These are phyloP conservation scores for Lepus timidus DNA, from an alignment of 2,113 vertebrate genomes.

Conservation along the genomic window DNA sequence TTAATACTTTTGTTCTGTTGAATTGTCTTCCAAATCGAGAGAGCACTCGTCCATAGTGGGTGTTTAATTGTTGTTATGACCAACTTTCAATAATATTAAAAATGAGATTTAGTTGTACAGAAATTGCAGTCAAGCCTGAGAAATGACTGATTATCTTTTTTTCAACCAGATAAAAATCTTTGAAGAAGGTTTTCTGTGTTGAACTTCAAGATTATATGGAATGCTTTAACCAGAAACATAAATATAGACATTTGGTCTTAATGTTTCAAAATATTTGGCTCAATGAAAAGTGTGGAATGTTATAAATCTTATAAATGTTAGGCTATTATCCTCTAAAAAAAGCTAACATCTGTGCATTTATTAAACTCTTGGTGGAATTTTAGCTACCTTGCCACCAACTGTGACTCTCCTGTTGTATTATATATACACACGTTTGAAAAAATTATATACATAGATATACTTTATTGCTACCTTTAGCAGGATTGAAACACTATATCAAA, in stretches of 20 bases:
- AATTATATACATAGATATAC: slow-evolving; percentile 82
- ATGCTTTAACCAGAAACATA: slow-evolving; percentile 47
- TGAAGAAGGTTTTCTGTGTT: slow-evolving; percentile 64
- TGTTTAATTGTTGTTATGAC: not conserved
- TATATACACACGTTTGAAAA: slow-evolving; percentile 74
- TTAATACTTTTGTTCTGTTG: not conserved
- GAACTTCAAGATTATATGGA: slow-evolving; percentile 71
- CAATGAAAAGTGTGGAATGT: slow-evolving; percentile 76
- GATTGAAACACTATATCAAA: slow-evolving; percentile 87
- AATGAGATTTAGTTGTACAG: not conserved
- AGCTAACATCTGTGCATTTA: slow-evolving; percentile 75
- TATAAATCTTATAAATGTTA: slow-evolving; percentile 55
- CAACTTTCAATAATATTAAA: slow-evolving; percentile 15
- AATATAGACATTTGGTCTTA: slow-evolving; percentile 68
- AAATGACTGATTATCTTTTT: slow-evolving; percentile 70
- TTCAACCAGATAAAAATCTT: slow-evolving; percentile 21
- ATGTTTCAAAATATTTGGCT: slow-evolving; percentile 72
- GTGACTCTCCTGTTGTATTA: slow-evolving; percentile 70
- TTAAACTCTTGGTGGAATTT: slow-evolving; percentile 80
- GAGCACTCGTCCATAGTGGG: accelerated
- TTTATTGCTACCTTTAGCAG: slow-evolving; percentile 87
- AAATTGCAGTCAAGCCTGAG: not conserved
- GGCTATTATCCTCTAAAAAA: slow-evolving; percentile 73
- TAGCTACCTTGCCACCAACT: slow-evolving; percentile 76
- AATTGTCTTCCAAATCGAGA: not conserved